phyloP scores from a whole-genome alignment of 37 sponge, comb jelly and placozoan genomes.

The Tethya wilhelma region DNA sequence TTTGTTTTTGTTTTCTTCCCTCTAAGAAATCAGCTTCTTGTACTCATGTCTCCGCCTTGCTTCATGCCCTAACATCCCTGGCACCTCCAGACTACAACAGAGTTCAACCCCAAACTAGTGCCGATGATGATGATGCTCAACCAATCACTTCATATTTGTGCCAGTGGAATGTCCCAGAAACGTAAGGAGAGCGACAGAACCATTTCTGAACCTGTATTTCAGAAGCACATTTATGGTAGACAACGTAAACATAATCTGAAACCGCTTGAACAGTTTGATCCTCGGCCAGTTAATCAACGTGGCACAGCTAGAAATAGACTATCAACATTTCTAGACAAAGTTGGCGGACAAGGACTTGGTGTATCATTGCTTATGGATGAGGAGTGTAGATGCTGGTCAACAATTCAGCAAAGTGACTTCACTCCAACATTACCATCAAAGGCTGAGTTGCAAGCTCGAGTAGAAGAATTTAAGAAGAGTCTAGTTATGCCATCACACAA shows the following conservation, averaged over 20 bases:
- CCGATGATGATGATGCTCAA: conserved; percentile 11
- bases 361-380: conserved; percentile 32
- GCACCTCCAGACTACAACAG: neutral
- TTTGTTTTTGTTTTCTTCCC: neutral
- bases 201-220: conserved; percentile 9
- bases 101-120: no score
- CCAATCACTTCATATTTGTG: conserved; percentile 62
- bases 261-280: conserved; percentile 57
- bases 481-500: conserved; percentile 7
- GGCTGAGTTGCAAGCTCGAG: neutral
- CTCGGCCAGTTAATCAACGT: conserved; percentile 32
- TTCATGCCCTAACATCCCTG: conserved; percentile 53
- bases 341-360: conserved; percentile 6
- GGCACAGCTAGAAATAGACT: conserved; percentile 5
- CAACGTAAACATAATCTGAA: conserved; percentile 18
- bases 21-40: conserved; percentile 8
- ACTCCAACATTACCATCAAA: neutral
- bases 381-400: neutral
- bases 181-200: conserved; percentile 39
- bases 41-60: conserved; percentile 47
- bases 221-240: conserved; percentile 46
- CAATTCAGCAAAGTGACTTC: no score
- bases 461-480: conserved; percentile 26
- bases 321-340: conserved; percentile 13
- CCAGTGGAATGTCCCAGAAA: conserved; percentile 62